Evolutionary conservation across 2,113 vertebrate genomes (phyloP).

Genomic region (Elephantulus edwardii): DNA sequence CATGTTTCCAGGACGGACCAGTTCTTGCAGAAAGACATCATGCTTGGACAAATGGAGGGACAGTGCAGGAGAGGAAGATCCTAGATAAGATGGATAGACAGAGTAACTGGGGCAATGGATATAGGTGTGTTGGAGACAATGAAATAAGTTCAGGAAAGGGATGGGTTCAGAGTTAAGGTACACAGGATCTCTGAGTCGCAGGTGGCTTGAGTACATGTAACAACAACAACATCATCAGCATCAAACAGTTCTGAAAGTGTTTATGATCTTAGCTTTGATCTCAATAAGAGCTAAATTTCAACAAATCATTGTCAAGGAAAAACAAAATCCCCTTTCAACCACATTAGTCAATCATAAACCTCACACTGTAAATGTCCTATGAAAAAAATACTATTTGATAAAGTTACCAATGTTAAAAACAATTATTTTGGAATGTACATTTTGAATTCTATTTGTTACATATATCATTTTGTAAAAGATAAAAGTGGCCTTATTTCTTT

Average conservation of each 20-base stretch:
- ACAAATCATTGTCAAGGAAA: neutral
- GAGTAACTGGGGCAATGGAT: too few species aligned
- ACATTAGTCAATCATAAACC: constrained; percentile 22
- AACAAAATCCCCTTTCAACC: neutral
- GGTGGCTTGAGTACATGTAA: too few species aligned
- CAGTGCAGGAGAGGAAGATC: too few species aligned
- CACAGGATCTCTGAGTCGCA: too few species aligned
- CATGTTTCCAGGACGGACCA: too few species aligned
- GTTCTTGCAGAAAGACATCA: too few species aligned
- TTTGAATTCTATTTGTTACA: constrained; percentile 9
- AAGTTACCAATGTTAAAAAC: neutral
- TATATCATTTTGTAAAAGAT: neutral
- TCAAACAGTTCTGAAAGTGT: neutral
- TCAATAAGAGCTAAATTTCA: neutral
- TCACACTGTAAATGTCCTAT: neutral
- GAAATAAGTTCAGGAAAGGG: too few species aligned
- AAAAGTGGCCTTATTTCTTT: constrained; percentile 1
- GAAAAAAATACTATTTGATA: neutral
- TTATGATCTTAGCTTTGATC: constrained; percentile 14
- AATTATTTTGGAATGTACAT: neutral
- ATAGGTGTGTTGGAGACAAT: too few species aligned
- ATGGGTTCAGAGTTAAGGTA: neutral
- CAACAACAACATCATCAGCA: neutral
- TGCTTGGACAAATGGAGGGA: too few species aligned
- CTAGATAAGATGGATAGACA: too few species aligned